Evolutionary conservation across 2,797 vertebrate species (phyloP).

Genomic region (Eulemur coronatus): DNA sequence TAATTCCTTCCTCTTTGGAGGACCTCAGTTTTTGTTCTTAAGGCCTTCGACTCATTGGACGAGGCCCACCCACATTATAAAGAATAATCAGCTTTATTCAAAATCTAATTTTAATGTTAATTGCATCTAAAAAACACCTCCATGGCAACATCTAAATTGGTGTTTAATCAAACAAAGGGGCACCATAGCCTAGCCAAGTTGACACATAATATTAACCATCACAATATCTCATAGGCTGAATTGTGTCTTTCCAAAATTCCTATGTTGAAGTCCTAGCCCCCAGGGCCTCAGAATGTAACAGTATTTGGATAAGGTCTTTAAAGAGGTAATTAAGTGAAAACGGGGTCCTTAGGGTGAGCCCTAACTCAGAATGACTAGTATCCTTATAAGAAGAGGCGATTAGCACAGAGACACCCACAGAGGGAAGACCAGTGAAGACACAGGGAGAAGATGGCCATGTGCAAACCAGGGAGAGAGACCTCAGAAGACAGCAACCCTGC

Average conservation of each 20-base stretch:
- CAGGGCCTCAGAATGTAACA: not conserved
- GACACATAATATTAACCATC: not conserved
- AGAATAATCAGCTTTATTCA: not conserved
- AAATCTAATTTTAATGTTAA: not conserved
- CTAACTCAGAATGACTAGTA: not conserved
- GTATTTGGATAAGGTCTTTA: not conserved
- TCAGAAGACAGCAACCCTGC: not conserved
- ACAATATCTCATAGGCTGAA: not conserved
- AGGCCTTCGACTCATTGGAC: not conserved
- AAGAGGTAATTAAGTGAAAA: not conserved
- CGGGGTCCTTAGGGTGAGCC: not conserved
- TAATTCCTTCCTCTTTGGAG: not conserved
- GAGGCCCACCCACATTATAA: not conserved
- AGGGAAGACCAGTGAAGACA: not conserved
- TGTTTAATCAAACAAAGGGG: not conserved
- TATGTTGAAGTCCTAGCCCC: not conserved
- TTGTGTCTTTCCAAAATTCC: not conserved
- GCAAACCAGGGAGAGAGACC: not conserved
- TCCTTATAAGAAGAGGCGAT: not conserved
- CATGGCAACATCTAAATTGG: not conserved
- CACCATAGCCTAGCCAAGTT: not conserved
- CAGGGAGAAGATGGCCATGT: not conserved
- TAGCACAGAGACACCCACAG: not conserved
- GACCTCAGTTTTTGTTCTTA: not conserved
- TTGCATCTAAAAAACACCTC: not conserved